These are phyloP conservation scores for Halcyon malimbica DNA, from an alignment of 2,113 vertebrate species.

Conservation along the genomic window DNA sequence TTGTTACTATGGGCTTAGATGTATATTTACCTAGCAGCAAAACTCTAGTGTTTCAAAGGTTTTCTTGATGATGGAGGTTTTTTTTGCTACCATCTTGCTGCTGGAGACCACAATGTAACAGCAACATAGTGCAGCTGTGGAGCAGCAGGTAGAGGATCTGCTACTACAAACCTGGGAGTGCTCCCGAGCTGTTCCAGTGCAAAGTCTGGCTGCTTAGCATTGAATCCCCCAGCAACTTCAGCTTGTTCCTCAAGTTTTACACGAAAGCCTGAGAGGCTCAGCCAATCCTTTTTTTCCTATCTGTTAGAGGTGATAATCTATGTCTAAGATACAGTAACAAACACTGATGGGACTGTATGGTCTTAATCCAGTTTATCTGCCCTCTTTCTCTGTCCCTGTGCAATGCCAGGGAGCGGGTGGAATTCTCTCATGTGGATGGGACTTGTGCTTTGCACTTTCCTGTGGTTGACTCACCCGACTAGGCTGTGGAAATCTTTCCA, in stretches of 20 bases:
- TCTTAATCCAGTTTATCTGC: not conserved
- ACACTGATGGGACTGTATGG: not conserved
- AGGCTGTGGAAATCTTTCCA: not conserved
- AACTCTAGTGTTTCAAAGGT: not conserved
- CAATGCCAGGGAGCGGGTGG: not conserved
- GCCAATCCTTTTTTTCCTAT: not conserved
- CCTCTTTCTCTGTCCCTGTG: fast-evolving
- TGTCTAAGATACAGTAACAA: not conserved
- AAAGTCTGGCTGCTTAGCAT: not conserved
- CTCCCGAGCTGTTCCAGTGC: not conserved
- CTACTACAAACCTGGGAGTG: not conserved
- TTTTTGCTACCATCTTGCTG: not conserved
- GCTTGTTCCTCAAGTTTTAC: not conserved
- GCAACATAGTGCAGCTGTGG: fast-evolving
- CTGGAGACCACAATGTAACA: not conserved
- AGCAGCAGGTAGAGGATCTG: not conserved
- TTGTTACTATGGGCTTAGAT: not conserved
- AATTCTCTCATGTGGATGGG: not conserved
- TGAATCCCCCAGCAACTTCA: not conserved
- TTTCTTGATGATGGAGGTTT: not conserved
- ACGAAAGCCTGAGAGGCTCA: not conserved
- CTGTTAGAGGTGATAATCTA: not conserved
- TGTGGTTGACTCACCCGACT: not conserved
- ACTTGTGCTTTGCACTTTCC: fast-evolving
- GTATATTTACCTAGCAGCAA: not conserved